Base-by-base conservation (phyloP, 2,888 invertebrate species). In the Drymonia ruficornis region DNA sequence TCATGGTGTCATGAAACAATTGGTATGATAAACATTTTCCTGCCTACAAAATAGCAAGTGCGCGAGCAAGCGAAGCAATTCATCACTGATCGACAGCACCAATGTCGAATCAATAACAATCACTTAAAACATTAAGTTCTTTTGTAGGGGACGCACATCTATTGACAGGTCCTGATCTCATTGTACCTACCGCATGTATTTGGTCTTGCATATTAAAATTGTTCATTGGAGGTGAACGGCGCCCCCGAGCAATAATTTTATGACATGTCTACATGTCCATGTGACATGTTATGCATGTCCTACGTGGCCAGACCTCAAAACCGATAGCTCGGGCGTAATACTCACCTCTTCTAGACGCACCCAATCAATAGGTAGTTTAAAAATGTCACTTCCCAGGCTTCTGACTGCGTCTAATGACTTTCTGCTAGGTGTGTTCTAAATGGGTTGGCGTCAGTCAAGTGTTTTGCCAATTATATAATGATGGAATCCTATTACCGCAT, bases 101-200 rank as follows among this genome's bases (percentile, higher is more conserved):
- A 89, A 89, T 89, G 88, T 80, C 88, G 81, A 77, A 88, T 85
- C 86, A 83, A 87, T 88, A 78, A 75, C 55, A 70, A 63, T 72
- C 74, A 71, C 63, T 81, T 79, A 55, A 63, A 59, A 69, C 70
- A 74, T 76, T 76, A 60, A 76, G 78, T 81, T 69, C 78, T 79
- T 79, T 65, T 72, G 69, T 71, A 67, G 67, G 65, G 73, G 76
- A 78, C 74, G 77, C 74, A 80, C 67, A 76, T 78, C 63, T 70
- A 80, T 77, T 72, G 71, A 56, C 59, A 42, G 45, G 67, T 72
- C 67, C 64, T 69, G 71, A 68, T 62, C 74, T 72, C 48, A 50
- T 54, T 59, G 56, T 61, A 64, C 59, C 60, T 56, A 51, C 48
- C 5, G 15, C 15, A 38, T 15, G 15, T 36, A 11, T 36, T 8